Conservation (phyloP, 2,797 vertebrate species). For the Ambastaia sidthimunki region DNA sequence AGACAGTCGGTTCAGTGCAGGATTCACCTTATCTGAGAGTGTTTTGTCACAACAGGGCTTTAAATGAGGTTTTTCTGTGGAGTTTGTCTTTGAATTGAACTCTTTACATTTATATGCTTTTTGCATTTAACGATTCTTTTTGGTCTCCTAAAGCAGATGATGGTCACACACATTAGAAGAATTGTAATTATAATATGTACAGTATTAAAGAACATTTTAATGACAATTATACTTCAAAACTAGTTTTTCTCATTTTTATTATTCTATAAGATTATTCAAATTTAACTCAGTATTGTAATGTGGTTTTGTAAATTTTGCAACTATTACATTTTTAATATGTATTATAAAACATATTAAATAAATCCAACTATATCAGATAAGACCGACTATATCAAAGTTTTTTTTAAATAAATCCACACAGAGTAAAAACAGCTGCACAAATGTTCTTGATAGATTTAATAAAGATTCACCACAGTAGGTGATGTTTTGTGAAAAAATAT, state of each 20-base stretch:
- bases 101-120: neutral
- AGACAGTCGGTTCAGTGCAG: slow-evolving; percentile 72
- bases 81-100: neutral
- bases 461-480: neutral
- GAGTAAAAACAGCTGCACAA: neutral
- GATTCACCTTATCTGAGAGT: slow-evolving; percentile 71
- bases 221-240: too few species aligned
- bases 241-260: neutral
- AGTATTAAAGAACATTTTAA: too few species aligned
- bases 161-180: too few species aligned
- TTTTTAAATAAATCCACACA: neutral
- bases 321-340: too few species aligned
- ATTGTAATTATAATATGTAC: too few species aligned
- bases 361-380: too few species aligned
- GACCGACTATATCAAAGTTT: neutral
- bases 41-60: slow-evolving; percentile 75
- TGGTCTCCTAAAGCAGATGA: too few species aligned
- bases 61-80: slow-evolving; percentile 52
- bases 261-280: neutral
- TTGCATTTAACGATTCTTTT: too few species aligned
- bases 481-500: neutral
- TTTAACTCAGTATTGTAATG: neutral
- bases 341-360: too few species aligned
- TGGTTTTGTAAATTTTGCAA: neutral
- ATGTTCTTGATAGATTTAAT: neutral